Percentiles rank a stretch among this genome's conserved stretches.
Evolutionary conservation across 1,140 invertebrate species (phyloP).

Genomic region (Sycobia sp.): DNA sequence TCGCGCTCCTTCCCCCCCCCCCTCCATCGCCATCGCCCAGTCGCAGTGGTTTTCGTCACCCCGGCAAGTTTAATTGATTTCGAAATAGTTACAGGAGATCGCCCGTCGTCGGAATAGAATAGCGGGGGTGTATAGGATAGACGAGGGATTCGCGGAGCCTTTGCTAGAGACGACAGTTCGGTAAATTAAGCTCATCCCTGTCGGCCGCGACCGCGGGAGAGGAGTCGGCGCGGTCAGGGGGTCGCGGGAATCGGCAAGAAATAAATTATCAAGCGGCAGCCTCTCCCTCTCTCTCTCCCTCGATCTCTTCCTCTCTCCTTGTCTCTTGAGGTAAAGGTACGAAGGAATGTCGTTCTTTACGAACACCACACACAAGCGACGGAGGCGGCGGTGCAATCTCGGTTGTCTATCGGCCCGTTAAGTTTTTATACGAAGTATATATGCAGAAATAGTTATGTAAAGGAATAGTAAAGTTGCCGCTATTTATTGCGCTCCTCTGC

Average conservation of each 20-base stretch:
- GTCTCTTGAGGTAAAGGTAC: too few species aligned
- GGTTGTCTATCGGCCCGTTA: conserved; percentile 29
- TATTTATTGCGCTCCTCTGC: too few species aligned
- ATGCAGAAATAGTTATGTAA: too few species aligned
- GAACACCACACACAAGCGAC: conserved; percentile 13
- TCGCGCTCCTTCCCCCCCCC: background rate
- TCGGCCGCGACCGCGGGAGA: too few species aligned
- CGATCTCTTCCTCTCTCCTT: too few species aligned
- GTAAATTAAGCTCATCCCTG: conserved; percentile 49
- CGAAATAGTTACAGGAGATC: conserved; percentile 56
- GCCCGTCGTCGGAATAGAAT: background rate
- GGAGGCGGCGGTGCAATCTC: conserved; percentile 2
- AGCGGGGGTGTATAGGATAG: too few species aligned
- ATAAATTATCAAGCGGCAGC: conserved; percentile 51
- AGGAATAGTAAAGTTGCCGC: too few species aligned
- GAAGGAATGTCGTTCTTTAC: too few species aligned
- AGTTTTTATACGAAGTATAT: too few species aligned
- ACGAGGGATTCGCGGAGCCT: conserved; percentile 5
- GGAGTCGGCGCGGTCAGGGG: conserved; percentile 47
- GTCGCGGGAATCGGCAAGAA: conserved; percentile 50
- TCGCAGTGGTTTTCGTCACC: background rate
- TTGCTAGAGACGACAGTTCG: conserved; percentile 12
- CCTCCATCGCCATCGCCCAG: background rate
- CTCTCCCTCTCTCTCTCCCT: too few species aligned
- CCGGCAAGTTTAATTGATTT: conserved; percentile 59